Evolutionary conservation across 2,888 invertebrate species (phyloP), one percentile per base, ranked within the genome.

Genomic region (Lithophane socia): DNA sequence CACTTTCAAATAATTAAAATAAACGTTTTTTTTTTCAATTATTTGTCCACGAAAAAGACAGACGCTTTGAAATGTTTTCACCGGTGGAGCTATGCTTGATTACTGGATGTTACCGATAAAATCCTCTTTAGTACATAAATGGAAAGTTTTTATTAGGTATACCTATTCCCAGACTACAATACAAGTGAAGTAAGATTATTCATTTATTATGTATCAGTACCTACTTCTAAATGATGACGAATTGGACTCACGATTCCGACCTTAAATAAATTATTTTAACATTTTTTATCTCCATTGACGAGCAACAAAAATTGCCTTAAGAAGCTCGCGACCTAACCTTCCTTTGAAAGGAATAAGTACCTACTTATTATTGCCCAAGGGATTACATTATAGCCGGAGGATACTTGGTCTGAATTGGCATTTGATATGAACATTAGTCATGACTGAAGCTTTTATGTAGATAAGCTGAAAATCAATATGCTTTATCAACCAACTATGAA

Each of bases 311-410:
- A 80, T 72, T 64, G 58, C 42, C 21, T 24, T 8, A 37, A 80
- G 64, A 44, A 52, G 56, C 73, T 44, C 44, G 80, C 37, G 18
- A 73, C 37, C 37, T 47, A 21, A 52, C 10, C 21, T 65, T 72
- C n/a, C 64, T 78, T 80, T 78, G n/a, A 73, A 65, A 80, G n/a
- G 7, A 82, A 56, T 63, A 81, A 81, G 54, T 58, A 73, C n/a
- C 29, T 52, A 47, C 68, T 67, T n/a, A 42, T 37, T 74, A 64
- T 52, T 68, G 58, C 63, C 63, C 21, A 0, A n/a, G 63, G 56
- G 82, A 56, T 82, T 75, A 67, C 44, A 49, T 64, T 52, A 44
- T 7, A 24, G 29, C 75, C 42, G 0, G 7, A n/a, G 44, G 37
- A 52, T 58, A 18, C 56, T 82, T 74, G 58, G 58, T 42, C 52